Evolutionary conservation across 64 coral and sea anemone species (phyloP), one percentile per base, ranked within the genome.

Genomic region (Hydrozoanthus tunicans): DNA sequence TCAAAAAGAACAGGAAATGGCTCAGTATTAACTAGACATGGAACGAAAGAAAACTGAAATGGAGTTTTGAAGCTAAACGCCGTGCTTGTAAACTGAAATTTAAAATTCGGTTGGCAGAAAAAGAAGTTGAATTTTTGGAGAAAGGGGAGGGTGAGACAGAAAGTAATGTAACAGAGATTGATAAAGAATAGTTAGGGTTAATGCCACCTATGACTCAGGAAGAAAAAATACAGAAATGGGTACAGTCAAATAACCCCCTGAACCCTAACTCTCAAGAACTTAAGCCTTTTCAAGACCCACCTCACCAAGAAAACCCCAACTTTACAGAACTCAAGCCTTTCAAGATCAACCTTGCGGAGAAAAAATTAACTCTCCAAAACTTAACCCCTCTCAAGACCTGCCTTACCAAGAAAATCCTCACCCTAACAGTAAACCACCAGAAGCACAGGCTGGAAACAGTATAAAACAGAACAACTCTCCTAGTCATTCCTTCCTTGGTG

Each of bases 81-180:
- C 68, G 56, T 62, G 79, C 90, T 27, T 91, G 65, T 74, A 62
- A 91, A 82, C n/a, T 91, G 65, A 91, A 72, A 14, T 81, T 81
- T 66, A 51, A 81, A 57, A 80, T 91, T 12, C 51, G 55, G 64
- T 55, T 91, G 17, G 77, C 61, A 24, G 89, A 91, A 24, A 90
- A 90, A 59, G 12, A 91, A 26, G 78, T 67, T 7, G n/a, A 91
- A 32, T 53, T 91, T 79, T 80, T 80, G 6, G 75, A 79, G 20
- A 58, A 79, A 5, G 73, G 70, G 70, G 70, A 73, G 3, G 70
- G 24, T 73, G 64, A 91, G 4, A 52, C 24, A 70, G 70, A 32
- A 73, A 73, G 70, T 55, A 3, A 63, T 17, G 9, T 58, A 63
- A 76, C 15, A 14, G 63, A 82, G 2, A 60, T 53, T 62, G 8